Base-by-base conservation (phyloP, 1,140 invertebrate species). In the Sinonovacula constricta region DNA sequence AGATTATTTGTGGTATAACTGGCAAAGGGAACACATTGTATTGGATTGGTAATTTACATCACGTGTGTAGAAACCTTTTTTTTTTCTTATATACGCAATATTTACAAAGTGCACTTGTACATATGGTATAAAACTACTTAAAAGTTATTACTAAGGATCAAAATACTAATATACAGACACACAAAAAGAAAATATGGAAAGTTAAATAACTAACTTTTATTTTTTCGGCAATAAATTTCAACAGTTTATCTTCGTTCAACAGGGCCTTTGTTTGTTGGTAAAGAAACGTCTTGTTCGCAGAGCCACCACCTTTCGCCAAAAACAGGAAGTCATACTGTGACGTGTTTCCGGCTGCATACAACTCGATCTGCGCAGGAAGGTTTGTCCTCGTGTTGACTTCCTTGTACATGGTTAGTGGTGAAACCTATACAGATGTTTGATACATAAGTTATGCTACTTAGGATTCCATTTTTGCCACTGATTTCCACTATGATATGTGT, bases 251-350 rank as follows among this genome's bases (percentile, higher is more conserved):
- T 24, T 88, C 89, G 76, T 91, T 91, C 14, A 91, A 84, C 24
- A 91, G 63, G 30, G 90, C 90, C 79, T 91, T 91, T 14, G 91
- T 91, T 79, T 91, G 90, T 71, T 91, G 91, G 68, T 84, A 91
- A 1, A 91, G 83, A 78, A 89, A 91, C 14, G 89, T 88, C 76
- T 91, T 91, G 75, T 91, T 91, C n/a, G 91, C 91, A 1, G 91
- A 91, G 1, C 91, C 91, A 7, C 91, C 91, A 45, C 91, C 91
- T 84, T 91, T 91, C 26, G 91, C 90, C 28, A 91, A 86, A 79
- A 91, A 91, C 56, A 91, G 86, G 79, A 91, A 91, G 66, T 91
- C 88, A 79, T 91, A 91, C 56, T 88, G 83, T 51, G 81, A 80
- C 12, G 85, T 85, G 28, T 84, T 78, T 36, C 66, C 66, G 66